Evolutionary conservation across 2,888 invertebrate genomes (phyloP), one percentile per base, ranked within the genome.

Genomic region (Danaus chrysippus): DNA sequence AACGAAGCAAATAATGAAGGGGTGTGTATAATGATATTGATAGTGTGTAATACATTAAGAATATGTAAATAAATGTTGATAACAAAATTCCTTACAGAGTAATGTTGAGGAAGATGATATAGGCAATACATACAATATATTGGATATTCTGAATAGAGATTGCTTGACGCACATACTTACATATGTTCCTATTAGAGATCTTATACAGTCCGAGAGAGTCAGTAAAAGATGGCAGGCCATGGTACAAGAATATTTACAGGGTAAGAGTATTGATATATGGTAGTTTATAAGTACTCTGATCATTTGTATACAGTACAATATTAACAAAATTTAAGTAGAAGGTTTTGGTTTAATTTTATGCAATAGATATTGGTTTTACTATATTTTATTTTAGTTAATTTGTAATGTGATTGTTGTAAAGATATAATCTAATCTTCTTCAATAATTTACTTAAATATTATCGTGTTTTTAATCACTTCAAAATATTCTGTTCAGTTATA

Each of bases 161-260:
- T 93, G 93, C 68, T 76, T 93, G 55, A 80, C 83, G 56, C 91
- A 92, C 58, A 84, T 93, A 60, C 84, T 93, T 67, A 75, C 80
- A 5, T 92, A 87, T 69, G 75, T 93, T 56, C 87, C 92, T 13
- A 83, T 93, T 43, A 78, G 81, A 63, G 92, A 93, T 70, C 80
- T 92, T 63, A 86, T 93, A 23, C 78, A 85, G 64, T 89, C 92
- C n/a, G 93, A 93, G 73, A 80, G 92, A 76, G 93, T 93, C 63
- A 93, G 92, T 69, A 92, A 91, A 77, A 78, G 84, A 52, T 93
- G 93, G 93, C 88, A 86, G 66, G 79, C 68, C 49, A 79, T 92
- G 72, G 81, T 92, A 19, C 86, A 86, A 62, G 88, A 92, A 67
- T 91, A 92, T 71, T 84, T 92, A 73, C 76, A 84, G 63, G 77